Percentiles rank a stretch among this genome's conserved stretches.
Conservation (phyloP, 92 coral and sea anemone species). For the Paragorgia papillata region DNA sequence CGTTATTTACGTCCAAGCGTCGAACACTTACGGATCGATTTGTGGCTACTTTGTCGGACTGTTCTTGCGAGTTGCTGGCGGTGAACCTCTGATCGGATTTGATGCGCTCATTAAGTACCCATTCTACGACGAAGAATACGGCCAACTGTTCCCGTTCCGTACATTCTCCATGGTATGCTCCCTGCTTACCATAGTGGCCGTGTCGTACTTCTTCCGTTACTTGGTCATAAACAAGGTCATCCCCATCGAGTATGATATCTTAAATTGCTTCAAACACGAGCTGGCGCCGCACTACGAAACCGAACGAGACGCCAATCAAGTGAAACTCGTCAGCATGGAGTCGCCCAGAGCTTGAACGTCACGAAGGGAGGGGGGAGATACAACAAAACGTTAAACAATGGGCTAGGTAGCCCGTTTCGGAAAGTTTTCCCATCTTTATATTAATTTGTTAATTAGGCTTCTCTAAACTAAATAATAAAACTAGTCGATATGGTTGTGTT, state of each 20-base stretch:
- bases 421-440: no score
- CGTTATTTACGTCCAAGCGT: constrained; percentile 71
- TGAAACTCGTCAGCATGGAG: no score
- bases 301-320: constrained; percentile 8
- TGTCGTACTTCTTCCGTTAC: constrained; percentile 65
- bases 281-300: neutral
- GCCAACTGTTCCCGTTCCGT: constrained; percentile 89
- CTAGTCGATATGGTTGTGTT: no score
- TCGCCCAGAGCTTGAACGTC: no score
- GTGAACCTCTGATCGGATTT: constrained; percentile 70
- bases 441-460: no score
- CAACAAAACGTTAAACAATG: no score
- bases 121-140: constrained; percentile 64
- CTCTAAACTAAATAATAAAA: no score
- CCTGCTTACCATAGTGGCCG: constrained; percentile 64
- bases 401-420: no score
- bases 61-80: constrained; percentile 77
- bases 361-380: no score
- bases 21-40: constrained; percentile 86
- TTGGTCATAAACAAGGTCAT: constrained; percentile 65
- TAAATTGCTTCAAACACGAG: constrained; percentile 71
- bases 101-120: constrained; percentile 78
- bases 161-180: constrained; percentile 83
- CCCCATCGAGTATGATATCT: constrained; percentile 65
- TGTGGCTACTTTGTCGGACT: constrained; percentile 75